These are phyloP conservation scores for Neogobius melanostomus DNA, from an alignment of 2,113 vertebrate genomes.

Conservation along the genomic window DNA sequence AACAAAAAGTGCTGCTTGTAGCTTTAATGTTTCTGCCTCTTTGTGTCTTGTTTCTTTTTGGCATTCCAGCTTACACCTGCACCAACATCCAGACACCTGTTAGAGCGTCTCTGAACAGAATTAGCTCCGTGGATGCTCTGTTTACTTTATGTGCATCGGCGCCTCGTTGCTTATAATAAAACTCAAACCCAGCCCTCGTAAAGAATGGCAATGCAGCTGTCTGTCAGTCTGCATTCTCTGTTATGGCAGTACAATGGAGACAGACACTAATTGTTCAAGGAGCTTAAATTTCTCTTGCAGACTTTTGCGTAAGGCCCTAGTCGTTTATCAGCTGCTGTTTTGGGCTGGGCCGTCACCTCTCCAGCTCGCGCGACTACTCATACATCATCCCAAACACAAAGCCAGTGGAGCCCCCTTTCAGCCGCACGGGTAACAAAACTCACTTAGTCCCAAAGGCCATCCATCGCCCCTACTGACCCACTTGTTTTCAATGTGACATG, in stretches of 20 bases:
- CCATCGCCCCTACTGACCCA: conserved; percentile 49
- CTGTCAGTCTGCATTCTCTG: background rate
- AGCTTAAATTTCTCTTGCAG: background rate
- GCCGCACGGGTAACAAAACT: conserved; percentile 54
- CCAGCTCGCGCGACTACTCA: conserved; percentile 19
- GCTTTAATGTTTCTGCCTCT: background rate
- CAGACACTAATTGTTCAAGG: conserved; percentile 1
- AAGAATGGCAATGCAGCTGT: background rate
- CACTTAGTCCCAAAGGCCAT: conserved; percentile 49
- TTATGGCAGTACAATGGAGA: background rate
- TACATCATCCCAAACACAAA: conserved; percentile 57
- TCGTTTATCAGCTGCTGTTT: conserved; percentile 29
- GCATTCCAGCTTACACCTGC: conserved; percentile 5
- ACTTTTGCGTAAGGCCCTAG: conserved; percentile 3
- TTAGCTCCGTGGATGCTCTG: background rate
- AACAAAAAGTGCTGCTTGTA: background rate
- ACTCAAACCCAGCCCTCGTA: background rate
- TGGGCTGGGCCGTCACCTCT: conserved; percentile 42
- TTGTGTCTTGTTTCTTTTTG: conserved; percentile 9
- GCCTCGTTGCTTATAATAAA: conserved; percentile 2
- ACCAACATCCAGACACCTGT: background rate
- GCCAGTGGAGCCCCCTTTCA: conserved; percentile 33
- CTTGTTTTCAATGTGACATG: conserved; percentile 59
- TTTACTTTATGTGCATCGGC: background rate
- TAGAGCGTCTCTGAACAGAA: background rate